Conservation (phyloP, 2,888 invertebrate genomes). For the Drosophila hamatofila region DNA sequence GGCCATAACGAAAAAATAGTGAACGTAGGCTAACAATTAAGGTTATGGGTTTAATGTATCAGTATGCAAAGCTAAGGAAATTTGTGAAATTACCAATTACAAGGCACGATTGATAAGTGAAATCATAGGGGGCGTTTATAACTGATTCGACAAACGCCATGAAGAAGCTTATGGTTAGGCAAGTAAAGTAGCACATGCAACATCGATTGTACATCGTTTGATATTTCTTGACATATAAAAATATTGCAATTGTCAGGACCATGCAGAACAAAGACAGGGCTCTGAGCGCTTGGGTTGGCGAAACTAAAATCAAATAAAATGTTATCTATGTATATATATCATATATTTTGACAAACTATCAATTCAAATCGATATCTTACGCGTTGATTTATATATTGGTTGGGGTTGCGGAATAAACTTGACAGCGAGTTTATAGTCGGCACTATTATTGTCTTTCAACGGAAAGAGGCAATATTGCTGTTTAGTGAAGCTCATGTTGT, state of each 20-base stretch:
- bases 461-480: constrained; percentile 19
- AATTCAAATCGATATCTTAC: not conserved
- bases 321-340: not conserved
- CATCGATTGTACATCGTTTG: not conserved
- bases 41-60: not conserved
- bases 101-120: not conserved
- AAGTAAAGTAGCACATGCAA: constrained; percentile 9
- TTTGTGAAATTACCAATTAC: not conserved
- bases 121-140: not conserved
- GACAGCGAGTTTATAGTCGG: not conserved
- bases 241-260: constrained; percentile 87
- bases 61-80: not conserved
- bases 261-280: constrained; percentile 89
- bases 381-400: too few relatives aligned
- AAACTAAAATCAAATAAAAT: not conserved
- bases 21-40: constrained; percentile 48
- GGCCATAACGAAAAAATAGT: constrained; percentile 90
- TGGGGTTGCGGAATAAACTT: not conserved
- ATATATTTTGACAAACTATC: not conserved
- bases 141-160: not conserved
- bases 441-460: not conserved
- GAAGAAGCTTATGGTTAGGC: constrained; percentile 1
- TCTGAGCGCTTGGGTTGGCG: not conserved
- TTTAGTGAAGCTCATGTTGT: not conserved
- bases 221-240: constrained; percentile 19